phyloP scores from a whole-genome alignment of 2,113 vertebrate genomes.

The Oreochromis niloticus region DNA sequence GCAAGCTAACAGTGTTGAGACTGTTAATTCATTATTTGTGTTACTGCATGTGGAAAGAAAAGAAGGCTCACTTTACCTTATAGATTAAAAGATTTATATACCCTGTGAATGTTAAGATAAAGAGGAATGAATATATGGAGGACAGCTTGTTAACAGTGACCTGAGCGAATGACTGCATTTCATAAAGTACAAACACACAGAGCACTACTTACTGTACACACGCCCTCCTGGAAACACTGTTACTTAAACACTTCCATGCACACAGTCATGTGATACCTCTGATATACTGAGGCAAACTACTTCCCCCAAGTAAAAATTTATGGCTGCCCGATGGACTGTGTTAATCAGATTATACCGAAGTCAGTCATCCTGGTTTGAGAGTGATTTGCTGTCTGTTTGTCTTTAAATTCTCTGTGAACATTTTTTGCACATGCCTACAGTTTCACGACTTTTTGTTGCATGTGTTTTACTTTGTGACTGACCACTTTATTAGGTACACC shows the following conservation, averaged over 20 bases:
- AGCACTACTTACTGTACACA: conserved; percentile 7
- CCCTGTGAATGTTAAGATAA: conserved; percentile 22
- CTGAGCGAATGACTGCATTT: conserved; percentile 46
- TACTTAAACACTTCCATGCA: conserved; percentile 28
- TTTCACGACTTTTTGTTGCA: not conserved
- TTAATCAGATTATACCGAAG: conserved; percentile 56
- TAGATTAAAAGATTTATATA: conserved; percentile 61
- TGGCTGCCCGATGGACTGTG: conserved; percentile 23
- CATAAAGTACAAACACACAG: not conserved
- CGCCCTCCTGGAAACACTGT: conserved; percentile 24
- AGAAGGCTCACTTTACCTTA: conserved; percentile 47
- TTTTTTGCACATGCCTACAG: not conserved
- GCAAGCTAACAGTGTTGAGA: conserved; percentile 47
- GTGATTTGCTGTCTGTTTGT: conserved; percentile 19
- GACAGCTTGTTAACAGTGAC: conserved; percentile 58
- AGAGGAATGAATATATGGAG: conserved; percentile 42
- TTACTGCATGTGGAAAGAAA: conserved; percentile 50
- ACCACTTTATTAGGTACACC: not conserved
- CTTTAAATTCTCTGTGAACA: not conserved
- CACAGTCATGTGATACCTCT: conserved; percentile 23
- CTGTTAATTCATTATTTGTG: conserved; percentile 70
- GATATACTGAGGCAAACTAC: conserved; percentile 38
- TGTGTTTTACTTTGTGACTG: not conserved
- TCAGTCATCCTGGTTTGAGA: conserved; percentile 21
- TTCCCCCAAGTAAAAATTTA: conserved; percentile 42